These are phyloP conservation scores for Lindbergichthys nudifrons DNA, from an alignment of 2,797 vertebrate species.

Conservation along the genomic window DNA sequence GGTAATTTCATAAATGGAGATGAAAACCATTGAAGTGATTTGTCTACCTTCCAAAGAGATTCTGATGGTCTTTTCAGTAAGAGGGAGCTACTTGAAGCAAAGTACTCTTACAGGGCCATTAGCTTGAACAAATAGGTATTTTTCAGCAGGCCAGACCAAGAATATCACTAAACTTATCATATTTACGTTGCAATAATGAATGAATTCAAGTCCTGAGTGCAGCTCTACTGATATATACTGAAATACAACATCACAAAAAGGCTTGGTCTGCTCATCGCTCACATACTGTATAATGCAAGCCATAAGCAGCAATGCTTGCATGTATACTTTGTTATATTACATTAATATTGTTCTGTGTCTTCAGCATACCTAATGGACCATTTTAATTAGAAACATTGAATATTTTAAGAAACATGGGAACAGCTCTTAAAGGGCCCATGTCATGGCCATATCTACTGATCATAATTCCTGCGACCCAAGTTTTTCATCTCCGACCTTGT, in stretches of 20 bases:
- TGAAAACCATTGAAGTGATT: conserved; percentile 61
- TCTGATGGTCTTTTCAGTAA: conserved; percentile 62
- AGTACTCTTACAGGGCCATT: conserved; percentile 48
- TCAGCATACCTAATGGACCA: conserved; percentile 37
- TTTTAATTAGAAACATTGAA: conserved; percentile 59
- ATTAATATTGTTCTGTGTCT: conserved; percentile 49
- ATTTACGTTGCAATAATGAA: conserved; percentile 44
- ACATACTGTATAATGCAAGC: conserved; percentile 8
- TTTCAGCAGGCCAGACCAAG: conserved; percentile 28
- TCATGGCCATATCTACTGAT: too few relatives aligned
- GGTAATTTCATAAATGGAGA: conserved; percentile 74
- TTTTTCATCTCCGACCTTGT: too few relatives aligned
- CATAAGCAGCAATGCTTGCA: conserved; percentile 20
- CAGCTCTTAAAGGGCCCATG: too few relatives aligned
- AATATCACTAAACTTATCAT: conserved; percentile 46
- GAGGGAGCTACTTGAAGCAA: conserved; percentile 42
- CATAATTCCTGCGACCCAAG: too few relatives aligned
- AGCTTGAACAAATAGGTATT: conserved; percentile 53
- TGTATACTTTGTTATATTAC: conserved; percentile 37
- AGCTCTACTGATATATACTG: conserved; percentile 29
- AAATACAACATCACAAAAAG: conserved; percentile 21
- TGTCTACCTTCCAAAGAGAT: conserved; percentile 60
- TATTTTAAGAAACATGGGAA: conserved; percentile 46
- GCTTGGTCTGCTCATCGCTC: conserved; percentile 35
- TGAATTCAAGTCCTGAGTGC: conserved; percentile 20